Conservation (phyloP, 1,140 invertebrate genomes). For the Aporrectodea caliginosa region DNA sequence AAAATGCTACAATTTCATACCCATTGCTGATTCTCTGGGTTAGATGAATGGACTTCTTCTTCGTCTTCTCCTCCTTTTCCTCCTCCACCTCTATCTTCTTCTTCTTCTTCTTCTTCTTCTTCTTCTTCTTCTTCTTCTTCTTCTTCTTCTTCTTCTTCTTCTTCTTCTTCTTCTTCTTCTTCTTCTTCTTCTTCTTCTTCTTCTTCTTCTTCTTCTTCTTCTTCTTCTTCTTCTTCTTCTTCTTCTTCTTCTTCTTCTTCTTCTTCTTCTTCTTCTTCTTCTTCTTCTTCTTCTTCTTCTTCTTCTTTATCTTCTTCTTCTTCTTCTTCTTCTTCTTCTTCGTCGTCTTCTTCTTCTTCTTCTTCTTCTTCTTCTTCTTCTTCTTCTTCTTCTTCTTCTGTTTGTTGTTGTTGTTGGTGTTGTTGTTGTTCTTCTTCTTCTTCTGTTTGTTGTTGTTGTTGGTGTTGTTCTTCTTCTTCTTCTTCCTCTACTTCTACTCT, state of each 20-base stretch:
- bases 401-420: no score
- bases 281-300: constrained; percentile 2
- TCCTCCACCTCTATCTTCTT: not conserved
- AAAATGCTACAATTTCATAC: no score
- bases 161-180: constrained; percentile 2
- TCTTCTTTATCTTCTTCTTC: not conserved
- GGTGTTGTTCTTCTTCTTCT: no score
- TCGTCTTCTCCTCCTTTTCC: no score
- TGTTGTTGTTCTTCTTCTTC: no score
- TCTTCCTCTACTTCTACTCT: no score
- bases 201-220: not conserved
- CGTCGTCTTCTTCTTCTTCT: not conserved
- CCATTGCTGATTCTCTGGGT: no score
- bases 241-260: constrained; percentile 2
- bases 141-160: constrained; percentile 3
- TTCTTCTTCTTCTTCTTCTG: no score
- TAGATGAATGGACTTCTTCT: no score
- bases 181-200: constrained; percentile 2
- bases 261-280: constrained; percentile 3
- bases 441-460: no score
- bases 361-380: no score
- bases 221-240: constrained; percentile 2
- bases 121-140: constrained; percentile 2
- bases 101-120: constrained; percentile 2
- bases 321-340: constrained; percentile 3